Conservation (phyloP, 2,797 vertebrate species). For the Mus spretus region DNA sequence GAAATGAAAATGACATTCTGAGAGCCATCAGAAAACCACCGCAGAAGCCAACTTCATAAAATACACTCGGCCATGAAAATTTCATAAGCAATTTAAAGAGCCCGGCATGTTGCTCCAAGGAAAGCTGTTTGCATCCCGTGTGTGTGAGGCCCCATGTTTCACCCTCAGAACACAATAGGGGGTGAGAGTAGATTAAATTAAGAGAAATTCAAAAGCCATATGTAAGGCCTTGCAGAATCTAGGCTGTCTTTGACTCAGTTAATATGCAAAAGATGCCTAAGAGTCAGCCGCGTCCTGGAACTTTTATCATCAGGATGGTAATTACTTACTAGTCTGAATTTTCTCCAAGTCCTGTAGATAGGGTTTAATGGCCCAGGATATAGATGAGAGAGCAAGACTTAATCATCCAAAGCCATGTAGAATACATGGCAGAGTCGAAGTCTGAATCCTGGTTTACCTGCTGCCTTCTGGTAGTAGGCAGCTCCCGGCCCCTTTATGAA, state of each 20-base stretch:
- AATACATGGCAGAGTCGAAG: conserved; percentile 37
- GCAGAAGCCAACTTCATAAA: conserved; percentile 55
- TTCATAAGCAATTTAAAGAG: conserved; percentile 61
- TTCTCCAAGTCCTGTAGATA: conserved; percentile 11
- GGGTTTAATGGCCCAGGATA: conserved; percentile 37
- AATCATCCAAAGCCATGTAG: background rate
- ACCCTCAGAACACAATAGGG: background rate
- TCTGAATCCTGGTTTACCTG: conserved; percentile 32
- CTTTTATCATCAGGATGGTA: background rate
- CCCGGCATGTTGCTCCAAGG: background rate
- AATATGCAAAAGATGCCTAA: background rate
- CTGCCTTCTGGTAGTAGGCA: background rate
- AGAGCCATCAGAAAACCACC: conserved; percentile 51
- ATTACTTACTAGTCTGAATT: conserved; percentile 28
- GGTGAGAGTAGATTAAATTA: background rate
- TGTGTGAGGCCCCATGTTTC: background rate
- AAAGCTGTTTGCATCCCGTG: background rate
- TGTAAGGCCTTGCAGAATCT: background rate
- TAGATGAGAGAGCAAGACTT: conserved; percentile 11
- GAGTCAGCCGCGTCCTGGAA: background rate
- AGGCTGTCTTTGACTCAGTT: background rate
- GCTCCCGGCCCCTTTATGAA: conserved; percentile 16
- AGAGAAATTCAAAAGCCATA: conserved; percentile 38
- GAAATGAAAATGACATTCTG: conserved; percentile 68
- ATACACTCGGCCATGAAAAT: conserved; percentile 40